Conservation (phyloP, 2,113 vertebrate genomes). For the Casuarius casuarius region DNA sequence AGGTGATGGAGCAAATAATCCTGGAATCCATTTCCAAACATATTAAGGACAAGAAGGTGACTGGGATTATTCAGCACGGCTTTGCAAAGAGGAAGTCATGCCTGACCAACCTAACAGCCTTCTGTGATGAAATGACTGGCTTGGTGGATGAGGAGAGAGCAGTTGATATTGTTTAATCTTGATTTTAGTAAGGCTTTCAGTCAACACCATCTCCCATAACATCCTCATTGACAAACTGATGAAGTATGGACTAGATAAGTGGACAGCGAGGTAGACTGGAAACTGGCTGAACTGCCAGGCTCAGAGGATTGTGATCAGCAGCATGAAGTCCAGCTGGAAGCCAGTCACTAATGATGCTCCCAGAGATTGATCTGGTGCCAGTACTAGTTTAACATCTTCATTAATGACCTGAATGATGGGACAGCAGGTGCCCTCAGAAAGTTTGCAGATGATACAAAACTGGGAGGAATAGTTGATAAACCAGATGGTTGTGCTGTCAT, state of each 20-base stretch:
- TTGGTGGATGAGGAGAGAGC: background rate
- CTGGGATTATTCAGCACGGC: rapidly evolving
- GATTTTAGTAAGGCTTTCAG: background rate
- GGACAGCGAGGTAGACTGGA: background rate
- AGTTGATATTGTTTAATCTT: too few relatives aligned
- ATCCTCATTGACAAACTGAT: background rate
- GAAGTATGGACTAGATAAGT: background rate
- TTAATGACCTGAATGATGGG: background rate
- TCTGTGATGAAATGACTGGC: rapidly evolving
- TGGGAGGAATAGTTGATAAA: background rate
- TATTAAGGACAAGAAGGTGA: background rate
- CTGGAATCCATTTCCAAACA: background rate
- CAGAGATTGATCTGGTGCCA: too few relatives aligned
- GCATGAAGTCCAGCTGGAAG: background rate
- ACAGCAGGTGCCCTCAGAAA: background rate
- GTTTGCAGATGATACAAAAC: background rate
- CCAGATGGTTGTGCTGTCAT: background rate
- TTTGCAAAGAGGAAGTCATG: background rate
- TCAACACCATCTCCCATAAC: background rate
- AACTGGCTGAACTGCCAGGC: background rate
- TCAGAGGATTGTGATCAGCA: background rate
- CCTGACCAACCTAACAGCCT: background rate
- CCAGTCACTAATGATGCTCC: background rate
- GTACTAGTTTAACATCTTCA: background rate
- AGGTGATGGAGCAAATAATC: background rate